Conservation (phyloP, 2,888 invertebrate species). For the Euplagia quadripunctaria region DNA sequence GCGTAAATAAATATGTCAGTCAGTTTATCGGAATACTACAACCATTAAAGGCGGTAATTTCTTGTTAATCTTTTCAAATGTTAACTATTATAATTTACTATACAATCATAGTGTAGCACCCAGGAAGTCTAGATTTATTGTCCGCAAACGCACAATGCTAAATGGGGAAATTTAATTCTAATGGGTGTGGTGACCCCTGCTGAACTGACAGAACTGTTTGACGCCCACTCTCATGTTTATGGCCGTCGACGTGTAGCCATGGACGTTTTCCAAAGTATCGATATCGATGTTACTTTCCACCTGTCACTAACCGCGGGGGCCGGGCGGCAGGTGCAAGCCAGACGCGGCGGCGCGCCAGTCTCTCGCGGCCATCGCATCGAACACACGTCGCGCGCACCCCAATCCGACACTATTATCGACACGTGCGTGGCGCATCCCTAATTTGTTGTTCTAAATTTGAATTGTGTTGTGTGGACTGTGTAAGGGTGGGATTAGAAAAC, state of each 20-base stretch:
- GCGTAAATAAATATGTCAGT: background rate
- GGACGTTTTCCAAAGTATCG: slow-evolving; percentile 61
- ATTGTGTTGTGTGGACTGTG: slow-evolving; percentile 77
- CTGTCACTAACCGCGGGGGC: slow-evolving; percentile 77
- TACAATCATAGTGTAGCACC: background rate
- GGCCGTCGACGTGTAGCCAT: slow-evolving; percentile 9
- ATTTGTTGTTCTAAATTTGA: slow-evolving; percentile 74
- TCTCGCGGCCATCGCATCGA: slow-evolving; percentile 76
- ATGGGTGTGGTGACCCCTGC: slow-evolving; percentile 27
- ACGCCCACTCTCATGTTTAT: slow-evolving; percentile 31
- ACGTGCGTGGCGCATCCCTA: slow-evolving; percentile 84
- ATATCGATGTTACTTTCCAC: slow-evolving; percentile 77
- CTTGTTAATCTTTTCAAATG: background rate
- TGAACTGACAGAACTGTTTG: slow-evolving; percentile 22
- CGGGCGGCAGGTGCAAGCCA: slow-evolving; percentile 82
- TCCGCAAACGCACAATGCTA: background rate
- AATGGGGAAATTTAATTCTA: slow-evolving; percentile 27
- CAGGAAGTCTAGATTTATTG: slow-evolving; percentile 11
- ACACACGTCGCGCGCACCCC: slow-evolving; percentile 72
- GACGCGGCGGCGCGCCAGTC: slow-evolving; percentile 86
- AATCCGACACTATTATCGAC: slow-evolving; percentile 63
- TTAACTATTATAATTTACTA: background rate
- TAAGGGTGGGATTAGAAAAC: slow-evolving; percentile 57
- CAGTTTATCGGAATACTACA: background rate
- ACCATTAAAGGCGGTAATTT: background rate